These are phyloP conservation scores for Drosophila monieri DNA, from an alignment of 2,888 invertebrate genomes.

Conservation along the genomic window DNA sequence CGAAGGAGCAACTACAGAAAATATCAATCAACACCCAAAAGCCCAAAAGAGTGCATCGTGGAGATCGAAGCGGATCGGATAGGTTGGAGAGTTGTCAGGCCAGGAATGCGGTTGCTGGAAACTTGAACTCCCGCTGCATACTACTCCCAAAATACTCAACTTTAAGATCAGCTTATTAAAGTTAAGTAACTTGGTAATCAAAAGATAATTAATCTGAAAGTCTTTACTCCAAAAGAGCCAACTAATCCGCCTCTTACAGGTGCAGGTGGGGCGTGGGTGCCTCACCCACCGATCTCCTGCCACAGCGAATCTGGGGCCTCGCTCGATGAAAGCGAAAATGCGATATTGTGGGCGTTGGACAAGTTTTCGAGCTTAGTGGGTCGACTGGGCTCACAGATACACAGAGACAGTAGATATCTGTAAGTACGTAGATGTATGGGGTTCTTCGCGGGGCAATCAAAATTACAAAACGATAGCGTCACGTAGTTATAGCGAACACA, in stretches of 20 bases:
- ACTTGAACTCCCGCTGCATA: constrained; percentile 2
- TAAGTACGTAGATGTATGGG: constrained; percentile 46
- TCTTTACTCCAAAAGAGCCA: not conserved
- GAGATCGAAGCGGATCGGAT: constrained; percentile 7
- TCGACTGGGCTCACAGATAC: constrained; percentile 37
- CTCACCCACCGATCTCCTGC: constrained; percentile 29
- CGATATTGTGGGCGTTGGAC: constrained; percentile 51
- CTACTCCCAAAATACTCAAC: too few species aligned
- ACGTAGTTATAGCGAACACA: constrained; percentile 70
- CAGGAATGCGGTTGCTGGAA: constrained; percentile 53
- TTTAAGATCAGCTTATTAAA: constrained; percentile 1
- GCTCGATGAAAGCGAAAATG: constrained; percentile 59
- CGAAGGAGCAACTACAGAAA: constrained; percentile 28
- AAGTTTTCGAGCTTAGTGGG: constrained; percentile 62
- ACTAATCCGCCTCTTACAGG: constrained; percentile 9
- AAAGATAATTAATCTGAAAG: not conserved
- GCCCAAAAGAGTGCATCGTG: constrained; percentile 53
- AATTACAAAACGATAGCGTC: constrained; percentile 63
- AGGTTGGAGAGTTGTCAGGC: constrained; percentile 34
- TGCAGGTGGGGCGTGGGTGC: constrained; percentile 33
- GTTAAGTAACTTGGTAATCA: not conserved
- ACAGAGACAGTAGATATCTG: not conserved
- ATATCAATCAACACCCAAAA: constrained; percentile 80
- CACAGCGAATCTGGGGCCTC: not conserved
- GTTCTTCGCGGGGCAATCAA: constrained; percentile 46